Evolutionary conservation across 2,797 vertebrate species (phyloP).

Genomic region (Hylomyscus alleni): DNA sequence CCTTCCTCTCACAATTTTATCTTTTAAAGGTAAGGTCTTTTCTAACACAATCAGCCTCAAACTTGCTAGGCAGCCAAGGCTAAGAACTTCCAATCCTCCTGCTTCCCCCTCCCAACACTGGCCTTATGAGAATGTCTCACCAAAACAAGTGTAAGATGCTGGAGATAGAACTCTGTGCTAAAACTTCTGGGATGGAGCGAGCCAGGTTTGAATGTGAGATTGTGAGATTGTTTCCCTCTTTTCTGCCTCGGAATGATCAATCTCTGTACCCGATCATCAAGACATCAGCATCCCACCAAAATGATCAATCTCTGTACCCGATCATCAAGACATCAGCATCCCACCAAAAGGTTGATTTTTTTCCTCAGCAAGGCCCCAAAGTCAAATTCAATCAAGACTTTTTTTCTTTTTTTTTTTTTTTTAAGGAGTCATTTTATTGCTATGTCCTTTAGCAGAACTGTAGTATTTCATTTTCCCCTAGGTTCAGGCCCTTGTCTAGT

Average conservation of each 20-base stretch:
- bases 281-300: neutral
- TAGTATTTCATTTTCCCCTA: neutral
- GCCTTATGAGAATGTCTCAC: neutral
- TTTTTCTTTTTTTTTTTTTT: too few relatives aligned
- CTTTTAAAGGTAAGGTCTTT: neutral
- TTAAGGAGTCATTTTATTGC: neutral
- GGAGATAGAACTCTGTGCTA: neutral
- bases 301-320: neutral
- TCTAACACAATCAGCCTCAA: neutral
- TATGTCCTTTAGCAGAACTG: neutral
- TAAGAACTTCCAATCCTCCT: neutral
- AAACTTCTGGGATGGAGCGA: neutral
- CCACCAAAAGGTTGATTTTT: neutral
- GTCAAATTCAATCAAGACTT: constrained; percentile 1
- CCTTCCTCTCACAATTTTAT: neutral
- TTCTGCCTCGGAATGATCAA: neutral
- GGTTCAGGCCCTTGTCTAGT: neutral
- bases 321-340: neutral
- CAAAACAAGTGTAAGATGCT: neutral
- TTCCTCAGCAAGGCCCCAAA: neutral
- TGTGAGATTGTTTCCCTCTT: neutral
- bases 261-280: neutral
- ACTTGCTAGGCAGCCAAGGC: neutral
- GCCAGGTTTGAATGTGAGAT: neutral
- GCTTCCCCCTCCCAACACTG: neutral